A percentile compares a stretch with the other conserved stretches of the same genome.
phyloP scores from a whole-genome alignment of 2,113 vertebrate species.

The Struthidea cinerea region DNA sequence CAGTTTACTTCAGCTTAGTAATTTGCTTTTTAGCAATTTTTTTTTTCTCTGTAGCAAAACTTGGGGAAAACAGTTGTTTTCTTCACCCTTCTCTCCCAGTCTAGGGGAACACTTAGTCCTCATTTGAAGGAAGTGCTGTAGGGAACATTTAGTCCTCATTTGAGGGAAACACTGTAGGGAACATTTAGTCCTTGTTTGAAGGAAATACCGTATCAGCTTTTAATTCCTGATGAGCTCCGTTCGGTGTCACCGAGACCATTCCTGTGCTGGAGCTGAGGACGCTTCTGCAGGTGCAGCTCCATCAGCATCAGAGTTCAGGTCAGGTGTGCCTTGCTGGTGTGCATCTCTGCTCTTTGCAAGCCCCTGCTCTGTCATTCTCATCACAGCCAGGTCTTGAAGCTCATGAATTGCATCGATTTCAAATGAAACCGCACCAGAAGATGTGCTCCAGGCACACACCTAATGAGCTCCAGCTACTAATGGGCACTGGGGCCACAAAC shows the following conservation, averaged over 20 bases:
- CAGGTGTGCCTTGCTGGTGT: background rate
- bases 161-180: background rate
- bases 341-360: background rate
- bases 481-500: background rate
- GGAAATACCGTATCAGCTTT: background rate
- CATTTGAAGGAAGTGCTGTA: background rate
- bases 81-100: background rate
- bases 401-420: background rate
- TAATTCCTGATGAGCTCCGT: background rate
- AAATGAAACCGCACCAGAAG: background rate
- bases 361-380: background rate
- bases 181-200: background rate
- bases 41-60: background rate
- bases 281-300: background rate
- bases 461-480: slow-evolving; percentile 1
- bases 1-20: background rate
- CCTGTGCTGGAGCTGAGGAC: background rate
- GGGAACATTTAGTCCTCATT: background rate
- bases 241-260: rapidly evolving
- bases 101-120: background rate
- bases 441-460: slow-evolving; percentile 14
- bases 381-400: background rate
- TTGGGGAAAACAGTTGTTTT: background rate
- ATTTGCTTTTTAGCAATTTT: background rate
- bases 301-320: background rate